Evolutionary conservation across 2,797 vertebrate genomes (phyloP), one percentile per base, ranked within the genome.

Genomic region (Pogoniulus pusillus): DNA sequence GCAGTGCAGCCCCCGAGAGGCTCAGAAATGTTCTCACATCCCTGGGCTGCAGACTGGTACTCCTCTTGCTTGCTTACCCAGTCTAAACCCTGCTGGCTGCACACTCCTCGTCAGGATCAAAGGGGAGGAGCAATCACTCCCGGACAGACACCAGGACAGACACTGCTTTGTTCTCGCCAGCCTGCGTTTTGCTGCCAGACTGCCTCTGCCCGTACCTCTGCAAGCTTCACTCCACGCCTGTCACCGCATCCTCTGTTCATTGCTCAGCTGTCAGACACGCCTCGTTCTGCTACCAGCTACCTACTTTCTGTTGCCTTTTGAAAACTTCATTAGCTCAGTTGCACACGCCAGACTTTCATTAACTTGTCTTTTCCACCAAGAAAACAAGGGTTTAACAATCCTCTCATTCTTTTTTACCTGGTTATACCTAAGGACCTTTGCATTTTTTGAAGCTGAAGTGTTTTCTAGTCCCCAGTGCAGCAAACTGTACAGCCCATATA

Each of bases 311-410:
- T 5, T 45, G 68, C 87, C 83, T 90, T 88, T 77, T 65, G 29
- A 45, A 82, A 81, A 93, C 84, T 82, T 94, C 63, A 87, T 47
- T 82, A 93, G 84, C 72, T 93, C 90, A 85, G 12, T 7, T 80
- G 91, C 78, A 93, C 54, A 20, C 78, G 86, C 85, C 87, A 84
- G 62, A 82, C 87, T 80, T 91, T 78, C 85, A 93, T 77, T 93
- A 96, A 96, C 81, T 82, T 87, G 91, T 91, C 84, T 83, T 69
- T 80, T 73, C 65, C 92, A 93, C 77, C 59, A 89, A 95, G 76
- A 95, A 86, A 96, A 91, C n/a, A 75, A 64, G 75, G 90, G 49
- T 85, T 89, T 66, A 93, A 91, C 75, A 85, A 63, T 83, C 43
- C 41, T 90, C 90, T 95, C 62, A 9, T 90, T 94, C 91, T 70